Conservation (phyloP, 2,797 vertebrate genomes). For the Hyperoplus immaculatus region DNA sequence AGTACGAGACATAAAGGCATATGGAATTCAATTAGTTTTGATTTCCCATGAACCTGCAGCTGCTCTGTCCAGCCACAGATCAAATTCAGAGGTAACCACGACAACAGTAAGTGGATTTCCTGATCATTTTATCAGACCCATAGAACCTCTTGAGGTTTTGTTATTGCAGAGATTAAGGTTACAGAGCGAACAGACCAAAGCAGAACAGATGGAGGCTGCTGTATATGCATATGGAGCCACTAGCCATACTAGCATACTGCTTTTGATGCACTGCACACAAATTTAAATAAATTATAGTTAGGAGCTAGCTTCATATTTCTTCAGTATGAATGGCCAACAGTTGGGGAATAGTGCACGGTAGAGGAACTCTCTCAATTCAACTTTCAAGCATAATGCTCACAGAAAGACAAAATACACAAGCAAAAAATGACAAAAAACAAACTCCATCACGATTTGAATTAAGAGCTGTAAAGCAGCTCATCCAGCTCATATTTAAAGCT, state of each 20-base stretch:
- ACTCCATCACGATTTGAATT: too few relatives aligned
- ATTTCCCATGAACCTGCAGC: slow-evolving; percentile 47
- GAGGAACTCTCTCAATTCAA: neutral
- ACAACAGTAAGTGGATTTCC: slow-evolving; percentile 64
- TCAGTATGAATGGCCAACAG: too few relatives aligned
- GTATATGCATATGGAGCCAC: neutral
- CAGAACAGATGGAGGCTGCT: neutral
- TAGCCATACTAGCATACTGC: neutral
- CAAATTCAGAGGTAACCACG: slow-evolving; percentile 52
- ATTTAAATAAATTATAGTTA: too few relatives aligned
- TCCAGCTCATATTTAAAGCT: too few relatives aligned
- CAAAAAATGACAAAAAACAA: too few relatives aligned
- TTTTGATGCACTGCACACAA: neutral
- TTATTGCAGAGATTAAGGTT: slow-evolving; percentile 20
- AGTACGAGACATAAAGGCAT: slow-evolving; percentile 6
- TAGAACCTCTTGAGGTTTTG: slow-evolving; percentile 29
- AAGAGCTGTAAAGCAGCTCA: too few relatives aligned
- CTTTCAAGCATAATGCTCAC: neutral
- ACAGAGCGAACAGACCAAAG: neutral
- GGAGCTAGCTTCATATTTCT: too few relatives aligned
- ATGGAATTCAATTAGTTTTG: slow-evolving; percentile 44
- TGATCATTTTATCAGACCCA: slow-evolving; percentile 49
- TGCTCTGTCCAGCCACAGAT: slow-evolving; percentile 53
- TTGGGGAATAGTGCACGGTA: too few relatives aligned
- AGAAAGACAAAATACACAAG: too few relatives aligned